Evolutionary conservation across 1,140 invertebrate genomes (phyloP).

Genomic region (Chelonus insularis): DNA sequence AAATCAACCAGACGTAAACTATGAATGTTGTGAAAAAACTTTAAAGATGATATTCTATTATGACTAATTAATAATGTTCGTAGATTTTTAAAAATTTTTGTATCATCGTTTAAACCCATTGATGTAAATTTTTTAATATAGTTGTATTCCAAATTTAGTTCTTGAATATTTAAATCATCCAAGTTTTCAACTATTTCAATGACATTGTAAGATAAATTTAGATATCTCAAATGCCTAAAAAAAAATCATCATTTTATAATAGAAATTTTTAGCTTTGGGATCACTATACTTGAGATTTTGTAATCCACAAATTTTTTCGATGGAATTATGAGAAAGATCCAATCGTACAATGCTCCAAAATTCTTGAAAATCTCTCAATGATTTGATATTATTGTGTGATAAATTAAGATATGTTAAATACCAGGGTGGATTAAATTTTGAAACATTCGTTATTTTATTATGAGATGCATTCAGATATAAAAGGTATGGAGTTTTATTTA

Average conservation of each 20-base stretch:
- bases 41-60: constrained; percentile 38
- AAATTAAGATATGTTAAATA: constrained; percentile 46
- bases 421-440: constrained; percentile 38
- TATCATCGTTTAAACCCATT: background rate
- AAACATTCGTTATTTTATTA: constrained; percentile 33
- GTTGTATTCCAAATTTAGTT: constrained; percentile 45
- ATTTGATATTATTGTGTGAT: constrained; percentile 38
- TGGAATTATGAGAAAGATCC: constrained; percentile 44
- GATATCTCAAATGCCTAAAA: constrained; percentile 39
- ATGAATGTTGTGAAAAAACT: constrained; percentile 38
- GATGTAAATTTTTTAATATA: constrained; percentile 39
- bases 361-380: constrained; percentile 35
- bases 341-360: constrained; percentile 47
- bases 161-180: constrained; percentile 39
- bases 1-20: constrained; percentile 40
- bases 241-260: too few relatives aligned
- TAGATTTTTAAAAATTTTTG: constrained; percentile 34
- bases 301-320: constrained; percentile 39
- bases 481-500: constrained; percentile 36
- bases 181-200: constrained; percentile 43
- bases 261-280: too few relatives aligned
- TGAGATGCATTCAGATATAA: constrained; percentile 38
- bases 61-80: constrained; percentile 35
- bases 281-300: constrained; percentile 45
- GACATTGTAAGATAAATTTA: constrained; percentile 43